phyloP scores from a whole-genome alignment of 2,888 invertebrate genomes.

The Agapostemon virescens region DNA sequence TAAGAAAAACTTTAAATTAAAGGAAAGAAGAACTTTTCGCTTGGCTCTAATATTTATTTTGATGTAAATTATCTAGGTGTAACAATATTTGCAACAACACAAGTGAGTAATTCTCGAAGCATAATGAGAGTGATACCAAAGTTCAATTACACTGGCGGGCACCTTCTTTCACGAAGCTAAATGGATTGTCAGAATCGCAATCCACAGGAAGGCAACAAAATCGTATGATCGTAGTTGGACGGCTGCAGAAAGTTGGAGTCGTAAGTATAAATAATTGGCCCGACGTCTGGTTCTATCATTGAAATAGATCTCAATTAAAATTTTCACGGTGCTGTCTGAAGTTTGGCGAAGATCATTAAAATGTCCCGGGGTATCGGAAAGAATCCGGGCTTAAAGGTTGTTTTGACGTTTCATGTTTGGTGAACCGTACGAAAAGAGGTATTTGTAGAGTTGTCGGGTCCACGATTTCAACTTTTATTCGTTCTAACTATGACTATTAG shows the following conservation, averaged over 20 bases:
- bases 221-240: neutral
- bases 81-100: neutral
- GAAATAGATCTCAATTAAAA: constrained; percentile 39
- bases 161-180: neutral
- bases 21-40: too few relatives aligned
- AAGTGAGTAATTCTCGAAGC: neutral
- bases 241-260: neutral
- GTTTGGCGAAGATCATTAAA: neutral
- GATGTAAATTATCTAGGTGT: neutral
- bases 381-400: constrained; percentile 24
- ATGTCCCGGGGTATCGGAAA: neutral
- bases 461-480: constrained; percentile 41
- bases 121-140: neutral
- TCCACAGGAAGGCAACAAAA: neutral
- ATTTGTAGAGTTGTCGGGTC: constrained; percentile 35
- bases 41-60: too few relatives aligned
- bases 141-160: neutral
- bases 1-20: too few relatives aligned
- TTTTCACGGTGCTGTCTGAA: neutral
- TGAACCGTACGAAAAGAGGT: neutral
- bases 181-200: neutral
- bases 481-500: constrained; percentile 34
- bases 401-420: constrained; percentile 40
- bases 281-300: neutral
- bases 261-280: constrained; percentile 1